Evolutionary conservation across 1,140 invertebrate species (phyloP).

Genomic region (Sarcophaga bullata): DNA sequence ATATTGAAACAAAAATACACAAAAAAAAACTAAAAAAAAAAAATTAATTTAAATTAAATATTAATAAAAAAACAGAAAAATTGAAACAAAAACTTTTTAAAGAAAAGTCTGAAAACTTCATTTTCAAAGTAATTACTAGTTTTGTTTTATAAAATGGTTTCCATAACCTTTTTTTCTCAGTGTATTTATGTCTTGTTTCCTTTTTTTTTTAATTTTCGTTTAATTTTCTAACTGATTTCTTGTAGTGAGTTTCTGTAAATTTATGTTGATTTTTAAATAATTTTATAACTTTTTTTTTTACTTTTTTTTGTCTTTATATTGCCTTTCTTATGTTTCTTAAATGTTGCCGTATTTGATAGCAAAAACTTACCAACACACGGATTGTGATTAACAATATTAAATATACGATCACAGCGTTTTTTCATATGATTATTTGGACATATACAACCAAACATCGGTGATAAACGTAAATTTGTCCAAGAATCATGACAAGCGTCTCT

Average conservation of each 20-base stretch:
- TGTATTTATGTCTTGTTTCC: conserved; percentile 35
- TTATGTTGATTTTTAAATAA: conserved; percentile 33
- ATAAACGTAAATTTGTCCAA: conserved; percentile 82
- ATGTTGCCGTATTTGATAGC: conserved; percentile 2
- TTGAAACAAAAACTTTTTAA: neutral
- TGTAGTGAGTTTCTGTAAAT: conserved; percentile 30
- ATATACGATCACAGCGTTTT: conserved; percentile 86
- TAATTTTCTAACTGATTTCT: conserved; percentile 23
- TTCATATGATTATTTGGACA: conserved; percentile 89
- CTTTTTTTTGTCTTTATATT: conserved; percentile 18
- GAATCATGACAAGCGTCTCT: conserved; percentile 85
- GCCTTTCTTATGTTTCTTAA: neutral
- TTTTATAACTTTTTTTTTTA: conserved; percentile 37
- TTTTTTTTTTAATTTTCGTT: neutral
- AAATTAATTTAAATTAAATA: conserved; percentile 40
- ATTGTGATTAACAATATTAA: conserved; percentile 87
- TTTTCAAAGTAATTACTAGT: too few species aligned
- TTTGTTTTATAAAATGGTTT: neutral
- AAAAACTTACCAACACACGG: conserved; percentile 87
- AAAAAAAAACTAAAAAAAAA: conserved; percentile 45
- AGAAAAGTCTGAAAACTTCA: neutral
- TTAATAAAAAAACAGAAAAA: conserved; percentile 47
- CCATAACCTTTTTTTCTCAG: neutral
- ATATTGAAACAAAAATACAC: conserved; percentile 34
- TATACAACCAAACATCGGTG: conserved; percentile 90